These are phyloP conservation scores for Drosophila ambigua DNA, from an alignment of 1,140 invertebrate species.

Conservation along the genomic window DNA sequence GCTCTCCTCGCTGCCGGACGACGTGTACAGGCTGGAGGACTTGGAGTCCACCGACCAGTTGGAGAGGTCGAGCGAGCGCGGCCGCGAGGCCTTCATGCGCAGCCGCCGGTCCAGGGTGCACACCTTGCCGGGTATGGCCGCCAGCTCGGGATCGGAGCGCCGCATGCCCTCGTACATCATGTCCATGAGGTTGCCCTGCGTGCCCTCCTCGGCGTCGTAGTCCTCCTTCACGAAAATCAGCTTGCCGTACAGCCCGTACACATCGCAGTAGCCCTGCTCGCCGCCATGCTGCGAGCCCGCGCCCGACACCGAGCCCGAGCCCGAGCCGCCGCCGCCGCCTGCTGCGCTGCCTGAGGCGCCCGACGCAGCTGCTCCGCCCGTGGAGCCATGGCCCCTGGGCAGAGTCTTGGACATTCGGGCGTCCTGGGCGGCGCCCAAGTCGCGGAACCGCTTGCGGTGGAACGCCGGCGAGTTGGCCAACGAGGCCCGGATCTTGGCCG, in stretches of 20 bases:
- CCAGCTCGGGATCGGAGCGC: constrained; percentile 92
- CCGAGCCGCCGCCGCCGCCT: no score
- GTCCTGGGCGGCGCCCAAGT: constrained; percentile 80
- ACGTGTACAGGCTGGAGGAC: constrained; percentile 91
- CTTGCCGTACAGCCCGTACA: constrained; percentile 95
- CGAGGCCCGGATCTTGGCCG: constrained; percentile 87
- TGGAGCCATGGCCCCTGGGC: constrained; percentile 87
- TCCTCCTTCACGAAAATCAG: constrained; percentile 93
- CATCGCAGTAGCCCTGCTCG: constrained; percentile 89
- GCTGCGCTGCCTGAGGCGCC: constrained; percentile 86
- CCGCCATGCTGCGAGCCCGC: constrained; percentile 81
- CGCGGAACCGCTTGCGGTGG: constrained; percentile 88
- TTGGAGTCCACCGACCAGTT: constrained; percentile 95
- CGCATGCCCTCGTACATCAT: constrained; percentile 90
- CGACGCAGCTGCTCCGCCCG: constrained; percentile 84
- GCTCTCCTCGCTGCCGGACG: constrained; percentile 92
- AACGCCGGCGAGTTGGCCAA: constrained; percentile 88
- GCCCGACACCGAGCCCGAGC: no score
- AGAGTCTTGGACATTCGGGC: constrained; percentile 90
- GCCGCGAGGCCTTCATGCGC: constrained; percentile 91
- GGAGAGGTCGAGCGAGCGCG: constrained; percentile 92
- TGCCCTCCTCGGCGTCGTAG: constrained; percentile 91
- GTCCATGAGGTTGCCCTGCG: constrained; percentile 86
- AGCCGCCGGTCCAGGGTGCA: constrained; percentile 91
- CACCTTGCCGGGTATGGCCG: constrained; percentile 91